A percentile compares a stretch with the other conserved stretches of the same genome.
Conservation (phyloP, 2,888 invertebrate genomes). For the Aphodius sticticus region DNA sequence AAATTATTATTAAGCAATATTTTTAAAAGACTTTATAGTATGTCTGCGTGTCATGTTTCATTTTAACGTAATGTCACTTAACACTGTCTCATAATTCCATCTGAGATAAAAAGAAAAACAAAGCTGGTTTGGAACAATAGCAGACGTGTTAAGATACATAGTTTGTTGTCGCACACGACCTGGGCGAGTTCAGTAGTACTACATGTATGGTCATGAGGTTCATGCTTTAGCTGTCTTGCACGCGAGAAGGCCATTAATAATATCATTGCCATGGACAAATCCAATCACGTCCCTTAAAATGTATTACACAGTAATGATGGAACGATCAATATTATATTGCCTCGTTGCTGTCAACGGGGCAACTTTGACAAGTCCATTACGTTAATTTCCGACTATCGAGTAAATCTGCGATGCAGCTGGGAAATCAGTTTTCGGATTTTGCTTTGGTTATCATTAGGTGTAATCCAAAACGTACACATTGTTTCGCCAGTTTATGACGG, state of each 20-base stretch:
- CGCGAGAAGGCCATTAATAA: not conserved
- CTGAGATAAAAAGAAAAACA: not conserved
- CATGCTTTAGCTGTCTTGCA: not conserved
- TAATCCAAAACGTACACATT: too few relatives aligned
- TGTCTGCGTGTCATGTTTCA: too few relatives aligned
- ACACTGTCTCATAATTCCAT: not conserved
- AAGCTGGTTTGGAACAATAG: not conserved
- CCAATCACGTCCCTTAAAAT: not conserved
- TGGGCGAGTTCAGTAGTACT: not conserved
- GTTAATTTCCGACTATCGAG: too few relatives aligned
- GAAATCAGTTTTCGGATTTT: too few relatives aligned
- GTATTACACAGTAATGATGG: not conserved
- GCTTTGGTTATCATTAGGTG: too few relatives aligned
- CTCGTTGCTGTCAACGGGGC: not conserved
- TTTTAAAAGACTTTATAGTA: too few relatives aligned
- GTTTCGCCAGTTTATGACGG: too few relatives aligned
- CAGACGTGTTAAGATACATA: not conserved
- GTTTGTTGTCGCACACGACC: not conserved
- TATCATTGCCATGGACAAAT: constrained; percentile 4
- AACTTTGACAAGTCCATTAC: not conserved
- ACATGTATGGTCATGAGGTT: not conserved
- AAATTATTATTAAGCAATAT: too few relatives aligned
- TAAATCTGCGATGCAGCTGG: too few relatives aligned
- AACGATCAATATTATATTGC: not conserved
- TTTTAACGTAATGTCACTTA: not conserved